These are phyloP conservation scores for Lophius piscatorius DNA, from an alignment of 2,113 vertebrate genomes.

Conservation along the genomic window DNA sequence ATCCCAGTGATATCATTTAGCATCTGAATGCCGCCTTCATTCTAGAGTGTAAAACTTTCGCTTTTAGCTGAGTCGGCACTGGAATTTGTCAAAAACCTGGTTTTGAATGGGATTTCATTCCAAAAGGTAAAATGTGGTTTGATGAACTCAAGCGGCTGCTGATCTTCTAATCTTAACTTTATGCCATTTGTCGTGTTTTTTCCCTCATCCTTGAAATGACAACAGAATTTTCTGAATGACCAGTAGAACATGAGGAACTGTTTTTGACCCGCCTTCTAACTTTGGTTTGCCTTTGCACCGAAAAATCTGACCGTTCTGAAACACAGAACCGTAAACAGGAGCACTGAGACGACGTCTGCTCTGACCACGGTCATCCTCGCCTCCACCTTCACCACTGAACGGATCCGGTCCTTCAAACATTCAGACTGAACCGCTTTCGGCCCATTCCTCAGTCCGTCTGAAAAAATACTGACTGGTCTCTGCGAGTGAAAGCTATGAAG, in stretches of 20 bases:
- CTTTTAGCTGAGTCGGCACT: too few species aligned
- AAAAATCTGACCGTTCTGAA: too few species aligned
- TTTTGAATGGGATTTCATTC: too few species aligned
- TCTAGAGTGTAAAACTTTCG: too few species aligned
- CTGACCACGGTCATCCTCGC: neutral
- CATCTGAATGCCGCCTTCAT: too few species aligned
- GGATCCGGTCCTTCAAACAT: constrained; percentile 18
- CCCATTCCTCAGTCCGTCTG: constrained; percentile 27
- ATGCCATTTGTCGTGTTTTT: too few species aligned
- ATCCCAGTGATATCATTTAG: too few species aligned
- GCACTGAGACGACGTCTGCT: constrained; percentile 11
- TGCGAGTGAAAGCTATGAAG: constrained; percentile 12
- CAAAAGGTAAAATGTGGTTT: too few species aligned
- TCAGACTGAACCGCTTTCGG: constrained; percentile 1
- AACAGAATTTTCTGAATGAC: too few species aligned
- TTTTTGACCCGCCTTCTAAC: neutral
- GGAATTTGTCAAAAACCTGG: neutral
- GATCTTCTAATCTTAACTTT: too few species aligned
- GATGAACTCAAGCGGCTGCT: too few species aligned
- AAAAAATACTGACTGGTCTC: constrained; percentile 26
- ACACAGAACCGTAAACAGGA: constrained; percentile 30
- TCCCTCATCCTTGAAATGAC: too few species aligned
- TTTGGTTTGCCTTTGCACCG: constrained; percentile 6
- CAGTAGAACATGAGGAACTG: constrained; percentile 1
- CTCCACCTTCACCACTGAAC: constrained; percentile 4